These are phyloP conservation scores for Frankliniella intonsa DNA, from an alignment of 2,888 invertebrate genomes.

Conservation along the genomic window DNA sequence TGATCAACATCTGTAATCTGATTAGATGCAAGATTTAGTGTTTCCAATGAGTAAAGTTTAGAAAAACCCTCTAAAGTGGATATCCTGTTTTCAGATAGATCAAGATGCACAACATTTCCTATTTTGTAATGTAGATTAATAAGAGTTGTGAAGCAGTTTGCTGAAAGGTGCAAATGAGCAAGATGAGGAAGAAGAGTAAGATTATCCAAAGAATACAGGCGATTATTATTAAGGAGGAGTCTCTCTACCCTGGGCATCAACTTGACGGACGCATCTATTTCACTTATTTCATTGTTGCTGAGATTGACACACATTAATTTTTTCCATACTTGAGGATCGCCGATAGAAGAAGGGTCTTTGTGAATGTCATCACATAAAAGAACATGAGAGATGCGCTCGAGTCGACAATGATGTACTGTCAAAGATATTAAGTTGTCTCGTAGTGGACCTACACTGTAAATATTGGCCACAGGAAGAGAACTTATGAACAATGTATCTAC, in stretches of 20 bases:
- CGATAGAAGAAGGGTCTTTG: slow-evolving; percentile 46
- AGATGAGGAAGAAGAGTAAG: slow-evolving; percentile 74
- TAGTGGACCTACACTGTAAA: slow-evolving; percentile 58
- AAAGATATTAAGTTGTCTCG: slow-evolving; percentile 62
- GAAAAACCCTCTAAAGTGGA: slow-evolving; percentile 65
- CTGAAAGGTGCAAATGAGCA: slow-evolving; percentile 69
- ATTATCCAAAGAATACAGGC: slow-evolving; percentile 66
- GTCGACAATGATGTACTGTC: slow-evolving; percentile 61
- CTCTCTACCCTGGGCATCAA: slow-evolving; percentile 66
- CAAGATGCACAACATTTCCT: slow-evolving; percentile 81
- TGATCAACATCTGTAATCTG: slow-evolving; percentile 73
- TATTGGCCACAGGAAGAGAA: slow-evolving; percentile 63
- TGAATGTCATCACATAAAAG: slow-evolving; percentile 81
- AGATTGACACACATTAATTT: slow-evolving; percentile 66
- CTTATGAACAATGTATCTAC: slow-evolving; percentile 66
- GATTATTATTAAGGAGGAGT: slow-evolving; percentile 73
- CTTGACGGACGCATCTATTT: slow-evolving; percentile 75
- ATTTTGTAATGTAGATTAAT: slow-evolving; percentile 77
- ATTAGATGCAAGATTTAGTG: slow-evolving; percentile 83
- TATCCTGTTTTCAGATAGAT: slow-evolving; percentile 80
- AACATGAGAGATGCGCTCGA: slow-evolving; percentile 69
- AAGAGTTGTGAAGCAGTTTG: slow-evolving; percentile 69
- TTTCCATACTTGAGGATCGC: slow-evolving; percentile 36
- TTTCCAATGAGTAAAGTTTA: slow-evolving; percentile 80
- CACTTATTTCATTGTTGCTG: slow-evolving; percentile 69